Conservation (phyloP, 2,888 invertebrate species). For the Amblyjoppa proteus region DNA sequence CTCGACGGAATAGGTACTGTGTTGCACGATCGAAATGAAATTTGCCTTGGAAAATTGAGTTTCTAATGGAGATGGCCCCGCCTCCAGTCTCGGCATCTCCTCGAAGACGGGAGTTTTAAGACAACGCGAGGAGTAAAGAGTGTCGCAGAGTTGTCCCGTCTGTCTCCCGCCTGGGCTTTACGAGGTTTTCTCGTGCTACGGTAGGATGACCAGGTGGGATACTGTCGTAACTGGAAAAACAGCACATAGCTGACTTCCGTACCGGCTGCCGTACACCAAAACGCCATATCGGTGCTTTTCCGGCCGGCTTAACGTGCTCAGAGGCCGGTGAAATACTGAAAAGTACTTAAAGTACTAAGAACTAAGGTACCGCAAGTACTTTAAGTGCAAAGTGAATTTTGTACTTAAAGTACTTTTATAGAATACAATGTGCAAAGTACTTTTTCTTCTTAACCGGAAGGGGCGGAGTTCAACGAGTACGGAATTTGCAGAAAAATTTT, state of each 20-base stretch:
- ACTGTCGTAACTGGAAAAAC: background rate
- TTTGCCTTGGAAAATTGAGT: conserved; percentile 67
- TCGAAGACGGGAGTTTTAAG: conserved; percentile 56
- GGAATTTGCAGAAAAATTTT: too few species aligned
- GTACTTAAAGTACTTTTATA: too few species aligned
- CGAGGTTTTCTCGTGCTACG: background rate
- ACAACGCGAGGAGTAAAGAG: conserved; percentile 35
- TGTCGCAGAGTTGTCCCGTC: conserved; percentile 29
- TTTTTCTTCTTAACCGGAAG: too few species aligned
- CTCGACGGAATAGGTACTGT: conserved; percentile 41
- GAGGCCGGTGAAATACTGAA: too few species aligned
- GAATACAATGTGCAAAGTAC: too few species aligned
- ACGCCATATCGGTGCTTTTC: background rate
- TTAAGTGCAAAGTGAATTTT: too few species aligned
- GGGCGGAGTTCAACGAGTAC: too few species aligned
- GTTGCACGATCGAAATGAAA: conserved; percentile 63
- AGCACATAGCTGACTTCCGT: background rate
- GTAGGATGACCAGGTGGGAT: background rate
- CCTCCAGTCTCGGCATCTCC: conserved; percentile 23
- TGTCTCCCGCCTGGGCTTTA: conserved; percentile 22
- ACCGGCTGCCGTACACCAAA: background rate
- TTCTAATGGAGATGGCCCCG: conserved; percentile 64
- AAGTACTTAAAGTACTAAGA: too few species aligned
- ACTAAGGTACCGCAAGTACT: too few species aligned
- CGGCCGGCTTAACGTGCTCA: background rate